Conservation (phyloP, 2,888 invertebrate genomes). For the Lumbricus terrestris region DNA sequence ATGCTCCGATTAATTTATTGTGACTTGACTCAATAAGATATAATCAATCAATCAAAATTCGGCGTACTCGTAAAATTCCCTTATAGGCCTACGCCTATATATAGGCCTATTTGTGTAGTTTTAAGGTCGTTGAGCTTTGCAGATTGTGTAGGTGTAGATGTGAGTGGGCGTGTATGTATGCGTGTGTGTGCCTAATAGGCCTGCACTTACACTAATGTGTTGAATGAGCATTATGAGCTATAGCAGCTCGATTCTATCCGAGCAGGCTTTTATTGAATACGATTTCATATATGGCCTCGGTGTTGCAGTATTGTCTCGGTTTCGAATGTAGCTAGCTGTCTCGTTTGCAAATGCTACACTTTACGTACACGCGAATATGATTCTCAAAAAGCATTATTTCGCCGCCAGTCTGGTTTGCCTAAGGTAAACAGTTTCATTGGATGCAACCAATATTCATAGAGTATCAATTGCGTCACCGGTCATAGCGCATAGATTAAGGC, state of each 20-base stretch:
- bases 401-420: background rate
- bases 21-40: no score
- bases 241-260: background rate
- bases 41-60: no score
- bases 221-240: no score
- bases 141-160: no score
- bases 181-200: no score
- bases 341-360: background rate
- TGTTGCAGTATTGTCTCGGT: background rate
- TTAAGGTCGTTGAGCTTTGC: no score
- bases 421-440: background rate
- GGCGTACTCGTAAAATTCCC: no score
- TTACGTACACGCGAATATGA: background rate
- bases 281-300: background rate
- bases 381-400: background rate
- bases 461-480: background rate
- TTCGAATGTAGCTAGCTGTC: background rate
- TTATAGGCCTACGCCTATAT: no score
- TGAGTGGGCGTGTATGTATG: no score
- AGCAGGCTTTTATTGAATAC: background rate
- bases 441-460: background rate
- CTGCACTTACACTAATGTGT: no score
- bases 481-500: background rate
- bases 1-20: no score
- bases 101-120: no score